phyloP scores from a whole-genome alignment of 2,888 invertebrate species.

The Bhutanitis thaidina region DNA sequence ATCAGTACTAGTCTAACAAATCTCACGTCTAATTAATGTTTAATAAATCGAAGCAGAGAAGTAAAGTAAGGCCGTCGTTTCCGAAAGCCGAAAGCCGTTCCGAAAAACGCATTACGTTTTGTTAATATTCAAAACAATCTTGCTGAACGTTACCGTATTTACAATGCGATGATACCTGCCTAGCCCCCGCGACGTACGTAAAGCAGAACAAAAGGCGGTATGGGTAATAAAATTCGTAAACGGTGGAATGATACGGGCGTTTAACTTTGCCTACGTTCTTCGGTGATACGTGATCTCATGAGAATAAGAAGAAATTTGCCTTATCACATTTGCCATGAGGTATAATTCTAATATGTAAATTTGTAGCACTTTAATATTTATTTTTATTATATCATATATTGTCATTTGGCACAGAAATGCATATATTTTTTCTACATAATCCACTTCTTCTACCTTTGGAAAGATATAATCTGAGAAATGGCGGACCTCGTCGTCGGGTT shows the following conservation, averaged over 20 bases:
- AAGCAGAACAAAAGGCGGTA: slow-evolving; percentile 59
- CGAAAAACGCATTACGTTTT: not conserved
- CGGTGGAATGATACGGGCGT: slow-evolving; percentile 71
- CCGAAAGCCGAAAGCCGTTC: not conserved
- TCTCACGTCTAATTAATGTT: no score
- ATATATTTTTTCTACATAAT: no score
- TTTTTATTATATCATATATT: no score
- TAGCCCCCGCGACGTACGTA: slow-evolving; percentile 34
- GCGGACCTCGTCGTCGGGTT: no score
- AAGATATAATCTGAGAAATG: no score
- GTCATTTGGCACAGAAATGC: no score
- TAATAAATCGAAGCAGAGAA: no score
- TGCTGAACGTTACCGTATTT: not conserved
- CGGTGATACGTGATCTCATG: slow-evolving; percentile 56
- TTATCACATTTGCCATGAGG: not conserved
- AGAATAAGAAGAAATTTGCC: slow-evolving; percentile 29
- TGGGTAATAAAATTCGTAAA: slow-evolving; percentile 75
- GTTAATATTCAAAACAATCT: slow-evolving; percentile 6
- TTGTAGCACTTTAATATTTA: no score
- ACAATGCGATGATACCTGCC: slow-evolving; percentile 21
- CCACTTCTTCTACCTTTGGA: no score
- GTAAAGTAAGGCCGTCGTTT: not conserved
- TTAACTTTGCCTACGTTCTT: slow-evolving; percentile 59
- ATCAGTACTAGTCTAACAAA: no score
- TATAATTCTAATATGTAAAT: not conserved